These are phyloP conservation scores for Accipiter cooperii DNA, from an alignment of 2,113 vertebrate genomes.

Conservation along the genomic window DNA sequence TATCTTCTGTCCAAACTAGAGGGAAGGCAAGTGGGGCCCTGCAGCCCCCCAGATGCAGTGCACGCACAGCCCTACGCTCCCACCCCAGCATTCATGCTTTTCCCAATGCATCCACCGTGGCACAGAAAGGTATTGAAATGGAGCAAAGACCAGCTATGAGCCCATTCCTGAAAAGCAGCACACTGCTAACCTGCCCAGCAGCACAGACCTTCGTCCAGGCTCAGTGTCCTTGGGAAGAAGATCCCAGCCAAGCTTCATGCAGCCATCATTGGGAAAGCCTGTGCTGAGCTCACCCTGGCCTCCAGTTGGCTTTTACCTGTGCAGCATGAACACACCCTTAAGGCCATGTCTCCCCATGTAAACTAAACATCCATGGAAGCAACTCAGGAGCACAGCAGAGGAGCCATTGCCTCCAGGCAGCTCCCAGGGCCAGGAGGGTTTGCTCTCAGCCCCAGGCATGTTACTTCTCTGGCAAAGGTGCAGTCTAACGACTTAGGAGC, in stretches of 20 bases:
- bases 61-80: fast-evolving
- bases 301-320: not conserved
- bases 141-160: not conserved
- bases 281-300: not conserved
- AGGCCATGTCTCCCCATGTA: not conserved
- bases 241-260: not conserved
- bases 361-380: not conserved
- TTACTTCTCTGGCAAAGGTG: not conserved
- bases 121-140: not conserved
- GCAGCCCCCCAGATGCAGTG: not conserved
- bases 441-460: not conserved
- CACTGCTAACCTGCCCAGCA: not conserved
- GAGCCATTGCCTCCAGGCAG: fast-evolving
- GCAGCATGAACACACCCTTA: not conserved
- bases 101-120: not conserved
- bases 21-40: not conserved
- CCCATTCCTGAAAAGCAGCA: not conserved
- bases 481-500: not conserved
- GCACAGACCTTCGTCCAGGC: not conserved
- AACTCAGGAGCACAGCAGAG: not conserved
- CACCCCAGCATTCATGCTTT: not conserved
- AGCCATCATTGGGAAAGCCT: not conserved
- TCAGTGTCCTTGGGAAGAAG: not conserved
- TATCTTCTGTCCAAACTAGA: not conserved
- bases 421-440: not conserved